Evolutionary conservation across 2,113 vertebrate genomes (phyloP).

Genomic region (Pleuronectes platessa): DNA sequence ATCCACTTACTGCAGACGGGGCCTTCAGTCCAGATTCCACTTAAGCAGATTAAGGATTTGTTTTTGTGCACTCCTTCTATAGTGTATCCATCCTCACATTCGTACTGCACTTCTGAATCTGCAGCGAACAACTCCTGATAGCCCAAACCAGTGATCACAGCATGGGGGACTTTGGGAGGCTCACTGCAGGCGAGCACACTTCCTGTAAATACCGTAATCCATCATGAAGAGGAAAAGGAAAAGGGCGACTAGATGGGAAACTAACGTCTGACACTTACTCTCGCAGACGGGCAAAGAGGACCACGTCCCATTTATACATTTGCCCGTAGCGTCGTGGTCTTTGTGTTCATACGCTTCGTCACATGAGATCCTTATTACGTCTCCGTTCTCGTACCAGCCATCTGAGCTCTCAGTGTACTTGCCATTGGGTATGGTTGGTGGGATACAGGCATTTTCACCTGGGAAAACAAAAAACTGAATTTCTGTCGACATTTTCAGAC

Average conservation of each 20-base stretch:
- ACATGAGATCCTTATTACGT: rapidly evolving
- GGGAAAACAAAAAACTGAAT: neutral
- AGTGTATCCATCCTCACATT: slow-evolving; percentile 49
- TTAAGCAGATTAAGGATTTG: rapidly evolving
- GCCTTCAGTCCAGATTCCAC: neutral
- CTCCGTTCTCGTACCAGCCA: rapidly evolving
- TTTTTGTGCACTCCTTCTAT: rapidly evolving
- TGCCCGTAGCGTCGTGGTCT: rapidly evolving
- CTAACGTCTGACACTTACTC: slow-evolving; percentile 46
- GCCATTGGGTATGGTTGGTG: slow-evolving; percentile 30
- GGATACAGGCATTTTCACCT: slow-evolving; percentile 39
- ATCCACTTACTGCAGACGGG: slow-evolving; percentile 1
- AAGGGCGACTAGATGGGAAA: neutral
- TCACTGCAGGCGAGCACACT: rapidly evolving
- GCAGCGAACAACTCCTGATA: slow-evolving; percentile 40
- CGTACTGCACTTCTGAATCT: neutral
- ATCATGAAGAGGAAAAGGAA: neutral
- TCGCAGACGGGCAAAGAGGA: slow-evolving; percentile 36
- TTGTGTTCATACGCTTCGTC: neutral
- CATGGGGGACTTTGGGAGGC: slow-evolving; percentile 45
- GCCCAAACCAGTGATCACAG: slow-evolving; percentile 18
- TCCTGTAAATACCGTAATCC: slow-evolving; percentile 36
- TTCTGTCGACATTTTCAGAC: neutral
- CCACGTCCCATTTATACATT: slow-evolving; percentile 32
- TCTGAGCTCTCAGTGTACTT: rapidly evolving